A percentile compares a stretch with the other conserved stretches of the same genome.
phyloP scores from a whole-genome alignment of 2,797 vertebrate species.

The Notolepis coatsorum region DNA sequence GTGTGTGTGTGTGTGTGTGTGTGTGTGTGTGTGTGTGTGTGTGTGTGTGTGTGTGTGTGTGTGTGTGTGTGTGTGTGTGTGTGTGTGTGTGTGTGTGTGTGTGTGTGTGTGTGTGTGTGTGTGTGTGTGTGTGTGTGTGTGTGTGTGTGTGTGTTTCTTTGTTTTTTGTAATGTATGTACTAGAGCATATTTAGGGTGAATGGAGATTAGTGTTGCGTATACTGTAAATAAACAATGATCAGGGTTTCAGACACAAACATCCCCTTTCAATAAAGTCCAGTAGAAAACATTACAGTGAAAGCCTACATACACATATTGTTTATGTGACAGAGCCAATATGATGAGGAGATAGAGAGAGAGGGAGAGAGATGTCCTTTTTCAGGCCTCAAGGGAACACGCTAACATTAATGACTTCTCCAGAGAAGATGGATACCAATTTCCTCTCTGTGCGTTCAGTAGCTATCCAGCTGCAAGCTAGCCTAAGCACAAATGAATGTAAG shows the following conservation, averaged over 20 bases:
- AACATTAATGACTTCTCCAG: no score
- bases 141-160: neutral
- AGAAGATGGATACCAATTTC: no score
- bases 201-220: neutral
- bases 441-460: no score
- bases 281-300: conserved; percentile 4
- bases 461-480: no score
- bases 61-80: neutral
- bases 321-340: neutral
- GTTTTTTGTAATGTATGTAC: no score
- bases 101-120: conserved; percentile 2
- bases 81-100: neutral
- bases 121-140: neutral
- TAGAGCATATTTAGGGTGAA: neutral
- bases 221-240: conserved; percentile 11
- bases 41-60: neutral
- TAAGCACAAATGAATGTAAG: no score
- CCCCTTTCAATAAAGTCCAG: neutral
- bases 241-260: neutral
- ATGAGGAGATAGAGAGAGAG: neutral
- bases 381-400: no score
- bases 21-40: neutral
- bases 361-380: neutral
- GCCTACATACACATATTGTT: neutral
- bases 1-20: neutral